A percentile compares a stretch with the other conserved stretches of the same genome.
Conservation (phyloP, 2,888 invertebrate genomes). For the Dryadula phaetusa region DNA sequence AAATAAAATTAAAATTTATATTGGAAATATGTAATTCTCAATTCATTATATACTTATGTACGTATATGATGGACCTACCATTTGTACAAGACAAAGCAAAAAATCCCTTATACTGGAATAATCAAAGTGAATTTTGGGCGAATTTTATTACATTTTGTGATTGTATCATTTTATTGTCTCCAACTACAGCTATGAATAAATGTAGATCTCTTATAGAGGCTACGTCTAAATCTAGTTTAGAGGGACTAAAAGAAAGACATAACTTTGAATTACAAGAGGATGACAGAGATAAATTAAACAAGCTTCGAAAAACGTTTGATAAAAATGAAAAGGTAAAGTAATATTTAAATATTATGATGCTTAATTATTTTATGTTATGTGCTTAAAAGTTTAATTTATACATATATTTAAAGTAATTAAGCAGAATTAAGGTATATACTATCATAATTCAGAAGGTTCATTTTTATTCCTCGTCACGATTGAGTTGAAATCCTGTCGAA, state of each 20-base stretch:
- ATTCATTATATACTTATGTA: constrained; percentile 59
- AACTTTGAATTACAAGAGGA: constrained; percentile 56
- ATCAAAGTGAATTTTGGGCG: constrained; percentile 66
- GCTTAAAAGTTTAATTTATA: neutral
- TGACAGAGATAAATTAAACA: constrained; percentile 51
- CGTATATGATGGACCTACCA: constrained; percentile 67
- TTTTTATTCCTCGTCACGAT: no score
- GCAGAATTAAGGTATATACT: neutral
- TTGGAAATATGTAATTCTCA: constrained; percentile 66
- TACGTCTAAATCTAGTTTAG: constrained; percentile 59
- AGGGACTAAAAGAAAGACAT: constrained; percentile 57
- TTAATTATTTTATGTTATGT: neutral
- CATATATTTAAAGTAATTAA: neutral
- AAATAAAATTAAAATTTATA: constrained; percentile 62
- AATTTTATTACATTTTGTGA: constrained; percentile 65
- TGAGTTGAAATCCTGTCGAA: no score
- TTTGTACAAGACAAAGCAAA: constrained; percentile 49
- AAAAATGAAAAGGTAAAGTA: constrained; percentile 50
- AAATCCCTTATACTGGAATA: constrained; percentile 65
- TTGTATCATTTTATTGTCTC: constrained; percentile 64
- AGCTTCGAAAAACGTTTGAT: constrained; percentile 53
- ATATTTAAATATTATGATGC: neutral
- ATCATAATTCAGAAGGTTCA: no score
- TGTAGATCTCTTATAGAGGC: constrained; percentile 66
- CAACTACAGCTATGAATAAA: constrained; percentile 62